These are phyloP conservation scores for Ruditapes philippinarum DNA, from an alignment of 1,140 invertebrate species.

Conservation along the genomic window DNA sequence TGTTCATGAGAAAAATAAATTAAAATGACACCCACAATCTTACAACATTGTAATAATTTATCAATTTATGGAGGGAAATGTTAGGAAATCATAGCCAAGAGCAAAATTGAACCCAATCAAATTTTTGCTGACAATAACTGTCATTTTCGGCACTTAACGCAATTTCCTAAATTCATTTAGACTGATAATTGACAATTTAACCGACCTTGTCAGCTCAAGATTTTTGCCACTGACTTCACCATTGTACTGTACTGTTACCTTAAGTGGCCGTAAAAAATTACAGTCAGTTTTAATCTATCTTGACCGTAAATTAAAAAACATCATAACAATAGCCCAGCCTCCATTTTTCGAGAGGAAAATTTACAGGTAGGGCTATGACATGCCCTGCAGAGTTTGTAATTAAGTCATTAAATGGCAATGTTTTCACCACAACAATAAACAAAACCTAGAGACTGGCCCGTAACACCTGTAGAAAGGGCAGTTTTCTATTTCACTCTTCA, in stretches of 20 bases:
- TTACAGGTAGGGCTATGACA: conserved; percentile 37
- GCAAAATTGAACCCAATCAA: not conserved
- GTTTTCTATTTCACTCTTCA: conserved; percentile 25
- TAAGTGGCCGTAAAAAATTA: conserved; percentile 32
- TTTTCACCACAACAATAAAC: conserved; percentile 39
- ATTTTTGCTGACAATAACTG: conserved; percentile 17
- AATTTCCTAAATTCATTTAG: conserved; percentile 9
- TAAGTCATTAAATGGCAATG: conserved; percentile 42
- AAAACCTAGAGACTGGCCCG: not conserved
- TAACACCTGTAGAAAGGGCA: conserved; percentile 19
- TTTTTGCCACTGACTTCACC: not conserved
- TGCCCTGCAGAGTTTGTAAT: conserved; percentile 29
- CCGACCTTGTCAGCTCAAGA: conserved; percentile 20
- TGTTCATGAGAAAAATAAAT: too few relatives aligned
- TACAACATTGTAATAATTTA: too few relatives aligned
- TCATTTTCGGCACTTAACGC: conserved; percentile 13
- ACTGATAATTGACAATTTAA: conserved; percentile 24
- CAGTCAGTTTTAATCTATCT: conserved; percentile 6
- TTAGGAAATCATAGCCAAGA: not conserved
- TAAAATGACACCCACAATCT: too few relatives aligned
- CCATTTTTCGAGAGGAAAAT: conserved; percentile 31
- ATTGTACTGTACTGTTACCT: conserved; percentile 27
- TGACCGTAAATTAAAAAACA: conserved; percentile 34
- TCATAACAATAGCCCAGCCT: conserved; percentile 17
- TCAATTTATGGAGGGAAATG: not conserved